phyloP scores from a whole-genome alignment of 2,797 vertebrate species.

The Heteromormyrus szaboi region DNA sequence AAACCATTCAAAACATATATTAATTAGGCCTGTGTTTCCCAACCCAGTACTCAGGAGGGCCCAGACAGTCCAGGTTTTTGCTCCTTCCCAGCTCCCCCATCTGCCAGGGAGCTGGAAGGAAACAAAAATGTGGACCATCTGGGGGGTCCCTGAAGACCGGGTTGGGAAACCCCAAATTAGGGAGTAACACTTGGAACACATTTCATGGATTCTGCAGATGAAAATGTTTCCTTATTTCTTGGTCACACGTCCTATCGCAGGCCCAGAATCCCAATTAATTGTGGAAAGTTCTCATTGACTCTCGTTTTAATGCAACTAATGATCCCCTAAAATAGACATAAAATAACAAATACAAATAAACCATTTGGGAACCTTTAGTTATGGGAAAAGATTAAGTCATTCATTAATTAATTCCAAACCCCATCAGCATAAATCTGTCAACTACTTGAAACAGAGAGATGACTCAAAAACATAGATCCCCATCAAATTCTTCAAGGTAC shows the following conservation, averaged over 20 bases:
- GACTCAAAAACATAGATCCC: neutral
- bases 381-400: neutral
- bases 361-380: neutral
- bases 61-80: neutral
- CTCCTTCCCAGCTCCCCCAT: neutral
- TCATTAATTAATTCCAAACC: neutral
- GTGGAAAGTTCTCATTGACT: neutral
- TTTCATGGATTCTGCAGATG: neutral
- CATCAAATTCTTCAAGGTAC: neutral
- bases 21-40: neutral
- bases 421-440: neutral
- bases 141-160: neutral
- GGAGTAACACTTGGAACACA: neutral
- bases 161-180: neutral
- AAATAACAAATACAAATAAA: neutral
- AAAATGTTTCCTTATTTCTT: neutral
- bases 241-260: neutral
- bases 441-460: neutral
- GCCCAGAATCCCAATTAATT: neutral
- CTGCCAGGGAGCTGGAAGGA: neutral
- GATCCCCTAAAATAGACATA: neutral
- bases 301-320: neutral
- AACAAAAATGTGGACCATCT: neutral
- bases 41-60: neutral
- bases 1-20: neutral